Conservation (phyloP, 2,888 invertebrate genomes). For the Liopterus haemorrhoidalis region DNA sequence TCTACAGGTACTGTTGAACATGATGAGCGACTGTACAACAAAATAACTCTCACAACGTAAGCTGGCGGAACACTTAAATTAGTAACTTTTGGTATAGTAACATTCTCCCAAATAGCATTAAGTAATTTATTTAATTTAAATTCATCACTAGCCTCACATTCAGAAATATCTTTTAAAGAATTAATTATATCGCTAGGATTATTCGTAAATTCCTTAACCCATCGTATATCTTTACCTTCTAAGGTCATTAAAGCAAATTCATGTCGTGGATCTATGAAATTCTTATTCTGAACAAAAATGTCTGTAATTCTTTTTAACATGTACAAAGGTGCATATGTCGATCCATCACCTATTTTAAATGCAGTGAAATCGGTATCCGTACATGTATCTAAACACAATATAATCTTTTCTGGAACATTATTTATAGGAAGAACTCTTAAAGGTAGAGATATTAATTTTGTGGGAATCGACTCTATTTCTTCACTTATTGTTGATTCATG, state of each 20-base stretch:
- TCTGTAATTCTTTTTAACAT: slow-evolving; percentile 60
- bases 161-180: slow-evolving; percentile 52
- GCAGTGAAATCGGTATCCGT: slow-evolving; percentile 52
- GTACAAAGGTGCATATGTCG: slow-evolving; percentile 51
- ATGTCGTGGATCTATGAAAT: slow-evolving; percentile 54
- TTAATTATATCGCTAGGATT: slow-evolving; percentile 54
- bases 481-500: not conserved
- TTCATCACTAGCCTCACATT: slow-evolving; percentile 49
- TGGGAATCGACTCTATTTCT: slow-evolving; percentile 1
- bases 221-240: slow-evolving; percentile 49
- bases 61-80: slow-evolving; percentile 50
- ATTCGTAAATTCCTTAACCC: slow-evolving; percentile 59
- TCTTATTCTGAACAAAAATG: slow-evolving; percentile 58
- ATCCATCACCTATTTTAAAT: slow-evolving; percentile 52
- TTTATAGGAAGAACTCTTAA: slow-evolving; percentile 45
- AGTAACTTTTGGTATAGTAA: slow-evolving; percentile 41
- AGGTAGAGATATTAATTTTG: slow-evolving; percentile 1
- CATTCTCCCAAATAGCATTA: slow-evolving; percentile 49
- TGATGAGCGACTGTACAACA: slow-evolving; percentile 64
- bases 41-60: slow-evolving; percentile 56
- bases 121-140: slow-evolving; percentile 56
- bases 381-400: slow-evolving; percentile 59
- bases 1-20: slow-evolving; percentile 55
- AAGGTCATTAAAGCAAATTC: slow-evolving; percentile 59
- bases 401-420: slow-evolving; percentile 57